Evolutionary conservation across 1,140 invertebrate species (phyloP).

Genomic region (Trypoxylus dichotomus): DNA sequence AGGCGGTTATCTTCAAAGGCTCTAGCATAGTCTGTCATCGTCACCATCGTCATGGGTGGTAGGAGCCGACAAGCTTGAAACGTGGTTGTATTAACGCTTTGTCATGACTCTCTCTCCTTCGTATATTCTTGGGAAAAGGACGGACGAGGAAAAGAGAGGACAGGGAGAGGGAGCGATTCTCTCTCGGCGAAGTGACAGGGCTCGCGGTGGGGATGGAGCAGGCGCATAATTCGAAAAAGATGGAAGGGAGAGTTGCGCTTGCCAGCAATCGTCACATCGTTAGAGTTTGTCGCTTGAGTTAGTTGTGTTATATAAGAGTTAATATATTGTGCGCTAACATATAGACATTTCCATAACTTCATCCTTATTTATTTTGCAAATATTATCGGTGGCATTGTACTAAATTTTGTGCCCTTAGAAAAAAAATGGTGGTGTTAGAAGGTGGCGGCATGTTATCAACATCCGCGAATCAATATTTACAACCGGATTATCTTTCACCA

Average conservation of each 20-base stretch:
- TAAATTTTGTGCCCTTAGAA: not conserved
- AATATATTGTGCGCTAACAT: not conserved
- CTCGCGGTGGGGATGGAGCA: conserved; percentile 33
- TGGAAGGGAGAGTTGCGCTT: not conserved
- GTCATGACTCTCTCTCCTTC: conserved; percentile 41
- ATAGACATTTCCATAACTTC: too few species aligned
- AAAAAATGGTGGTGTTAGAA: conserved; percentile 87
- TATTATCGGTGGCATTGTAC: not conserved
- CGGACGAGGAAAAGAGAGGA: conserved; percentile 20
- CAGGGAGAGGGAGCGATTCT: not conserved
- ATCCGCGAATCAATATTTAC: conserved; percentile 88
- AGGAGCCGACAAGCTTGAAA: conserved; percentile 52
- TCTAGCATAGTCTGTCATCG: conserved; percentile 53
- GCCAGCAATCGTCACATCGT: conserved; percentile 16
- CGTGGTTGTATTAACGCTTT: conserved; percentile 52
- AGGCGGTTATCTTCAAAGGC: conserved; percentile 50
- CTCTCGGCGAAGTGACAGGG: not conserved
- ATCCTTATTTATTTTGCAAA: too few species aligned
- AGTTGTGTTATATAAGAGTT: conserved; percentile 24
- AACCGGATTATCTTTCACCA: conserved; percentile 90
- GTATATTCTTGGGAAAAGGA: conserved; percentile 31
- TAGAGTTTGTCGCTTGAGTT: conserved; percentile 26
- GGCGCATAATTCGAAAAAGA: not conserved
- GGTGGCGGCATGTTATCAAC: conserved; percentile 86
- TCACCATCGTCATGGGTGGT: conserved; percentile 57